Evolutionary conservation across 1,140 invertebrate species (phyloP), one percentile per base, ranked within the genome.

Genomic region (Caenorhabditis latens): DNA sequence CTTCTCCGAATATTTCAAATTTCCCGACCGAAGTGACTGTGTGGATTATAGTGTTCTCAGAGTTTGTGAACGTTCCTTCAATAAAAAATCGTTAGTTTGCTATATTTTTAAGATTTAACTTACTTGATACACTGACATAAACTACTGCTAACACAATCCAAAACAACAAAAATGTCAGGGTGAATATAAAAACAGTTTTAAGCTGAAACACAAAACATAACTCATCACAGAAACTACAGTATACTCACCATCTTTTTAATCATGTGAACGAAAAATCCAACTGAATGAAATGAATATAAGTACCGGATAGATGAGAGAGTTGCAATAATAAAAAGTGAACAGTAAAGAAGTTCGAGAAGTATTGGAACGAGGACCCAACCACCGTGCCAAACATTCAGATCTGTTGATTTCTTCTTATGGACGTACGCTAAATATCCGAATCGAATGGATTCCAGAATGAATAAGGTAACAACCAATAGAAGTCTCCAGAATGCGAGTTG

Each of bases 1-100:
- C 61, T 63, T 63, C 61, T 63, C 65, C 65, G 4, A 71, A 71
- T 43, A 71, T 71, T 71, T 71, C 65, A n/a, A 71, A 71, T 19
- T 71, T 71, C 46, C 65, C 65, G 16, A 11, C 4, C 4, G 42
- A 43, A 3, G 42, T 7, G 2, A 71, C 42, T 14, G 40, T 71
- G 21, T 71, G 42, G 11, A 71, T 1, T 16, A 71, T 1, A 4
- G 42, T 43, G 65, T 71, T 43, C 0, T 46, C 19, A 14, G 65
- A 19, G 21, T 5, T n/a, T 11, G 46, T 16, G 9, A 65, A 46
- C 0, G 14, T 24, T 71, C 65, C 65, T 71, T 9, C 5, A 53
- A 53, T 16, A 8, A 8, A 21, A 61, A 2, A 61, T n/a, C n/a
- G 9, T 21, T 61, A 0, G 16, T 61, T n/a, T 61, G 19, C 2